phyloP scores from a whole-genome alignment of 2,888 invertebrate species.

The Gryllus longicercus region DNA sequence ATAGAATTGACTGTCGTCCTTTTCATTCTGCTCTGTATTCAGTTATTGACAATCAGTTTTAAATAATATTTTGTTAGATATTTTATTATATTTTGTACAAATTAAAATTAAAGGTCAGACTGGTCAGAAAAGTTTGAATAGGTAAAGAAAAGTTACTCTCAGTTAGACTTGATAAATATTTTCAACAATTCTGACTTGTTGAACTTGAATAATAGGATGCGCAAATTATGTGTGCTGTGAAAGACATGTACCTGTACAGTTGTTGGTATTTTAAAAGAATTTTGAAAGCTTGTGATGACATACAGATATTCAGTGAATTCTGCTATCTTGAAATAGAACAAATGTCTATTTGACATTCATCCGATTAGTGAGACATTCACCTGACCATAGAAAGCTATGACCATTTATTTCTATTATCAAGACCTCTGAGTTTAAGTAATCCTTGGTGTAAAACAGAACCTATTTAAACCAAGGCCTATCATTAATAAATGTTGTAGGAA shows the following conservation, averaged over 20 bases:
- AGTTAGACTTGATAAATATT: background rate
- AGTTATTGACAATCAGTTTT: too few relatives aligned
- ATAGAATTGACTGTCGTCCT: too few relatives aligned
- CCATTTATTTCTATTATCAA: background rate
- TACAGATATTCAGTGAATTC: background rate
- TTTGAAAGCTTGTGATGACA: slow-evolving; percentile 4
- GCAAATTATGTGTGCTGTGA: background rate
- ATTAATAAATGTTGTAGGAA: background rate
- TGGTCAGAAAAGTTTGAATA: too few relatives aligned
- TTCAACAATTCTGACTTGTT: background rate
- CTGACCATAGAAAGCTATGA: background rate
- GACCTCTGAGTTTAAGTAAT: background rate
- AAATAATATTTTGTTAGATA: too few relatives aligned
- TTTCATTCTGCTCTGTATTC: too few relatives aligned
- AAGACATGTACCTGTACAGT: slow-evolving; percentile 10
- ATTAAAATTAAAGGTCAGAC: too few relatives aligned
- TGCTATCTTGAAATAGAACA: background rate
- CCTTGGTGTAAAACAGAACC: background rate
- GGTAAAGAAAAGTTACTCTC: too few relatives aligned
- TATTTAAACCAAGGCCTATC: background rate
- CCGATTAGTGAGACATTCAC: background rate
- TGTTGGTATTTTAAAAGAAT: slow-evolving; percentile 8
- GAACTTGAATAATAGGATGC: background rate
- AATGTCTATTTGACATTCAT: background rate
- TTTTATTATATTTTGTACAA: too few relatives aligned